These are phyloP conservation scores for Ophthalmolycus amberensis DNA, from an alignment of 2,113 vertebrate genomes.

Conservation along the genomic window DNA sequence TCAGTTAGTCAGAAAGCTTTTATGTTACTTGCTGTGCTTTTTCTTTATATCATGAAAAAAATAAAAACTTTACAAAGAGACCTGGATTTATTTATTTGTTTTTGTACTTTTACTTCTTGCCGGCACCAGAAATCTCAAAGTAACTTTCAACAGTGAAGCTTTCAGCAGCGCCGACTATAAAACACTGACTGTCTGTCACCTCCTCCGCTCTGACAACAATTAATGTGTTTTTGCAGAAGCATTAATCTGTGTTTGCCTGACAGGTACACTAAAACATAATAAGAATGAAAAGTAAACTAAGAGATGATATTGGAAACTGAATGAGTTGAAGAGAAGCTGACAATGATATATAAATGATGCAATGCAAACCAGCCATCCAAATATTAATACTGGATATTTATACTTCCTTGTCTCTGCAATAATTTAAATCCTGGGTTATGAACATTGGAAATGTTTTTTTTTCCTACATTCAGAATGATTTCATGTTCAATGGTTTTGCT, in stretches of 20 bases:
- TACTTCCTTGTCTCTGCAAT: not conserved
- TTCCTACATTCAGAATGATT: not conserved
- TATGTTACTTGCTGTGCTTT: constrained; percentile 35
- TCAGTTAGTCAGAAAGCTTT: constrained; percentile 25
- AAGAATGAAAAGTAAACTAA: not conserved
- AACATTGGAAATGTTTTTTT: not conserved
- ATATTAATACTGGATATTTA: constrained; percentile 29
- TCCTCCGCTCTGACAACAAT: constrained; percentile 19
- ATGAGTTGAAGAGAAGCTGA: constrained; percentile 1
- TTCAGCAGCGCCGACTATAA: constrained; percentile 13
- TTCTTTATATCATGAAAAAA: constrained; percentile 27
- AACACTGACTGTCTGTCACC: constrained; percentile 28
- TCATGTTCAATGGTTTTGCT: not conserved
- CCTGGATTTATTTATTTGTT: not conserved
- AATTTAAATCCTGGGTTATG: not conserved
- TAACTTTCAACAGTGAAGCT: constrained; percentile 11
- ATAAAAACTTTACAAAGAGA: constrained; percentile 36
- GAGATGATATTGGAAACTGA: not conserved
- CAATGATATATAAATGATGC: constrained; percentile 6
- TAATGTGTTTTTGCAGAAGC: constrained; percentile 33
- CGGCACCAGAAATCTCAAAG: constrained; percentile 12
- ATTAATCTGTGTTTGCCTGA: constrained; percentile 32
- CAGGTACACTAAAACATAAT: constrained; percentile 26
- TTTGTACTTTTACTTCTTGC: not conserved
- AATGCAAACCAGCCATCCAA: constrained; percentile 24